Evolutionary conservation across 2,797 vertebrate species (phyloP).

Genomic region (Dicrostonyx torquatus): DNA sequence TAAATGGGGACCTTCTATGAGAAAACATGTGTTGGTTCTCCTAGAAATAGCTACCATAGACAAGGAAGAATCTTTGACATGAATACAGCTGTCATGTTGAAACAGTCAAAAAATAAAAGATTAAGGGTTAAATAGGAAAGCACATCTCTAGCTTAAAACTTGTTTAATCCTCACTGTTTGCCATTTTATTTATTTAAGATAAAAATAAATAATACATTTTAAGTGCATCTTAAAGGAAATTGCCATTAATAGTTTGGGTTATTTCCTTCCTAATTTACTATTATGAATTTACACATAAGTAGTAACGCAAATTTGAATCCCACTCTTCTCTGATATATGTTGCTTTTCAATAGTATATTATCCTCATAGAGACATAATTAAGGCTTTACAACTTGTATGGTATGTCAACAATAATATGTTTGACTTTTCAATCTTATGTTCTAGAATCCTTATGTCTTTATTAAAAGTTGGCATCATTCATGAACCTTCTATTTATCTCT

Average conservation of each 20-base stretch:
- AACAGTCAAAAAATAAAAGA: background rate
- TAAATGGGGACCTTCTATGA: background rate
- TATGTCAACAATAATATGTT: background rate
- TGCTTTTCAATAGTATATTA: background rate
- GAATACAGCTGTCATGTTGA: background rate
- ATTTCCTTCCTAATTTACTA: slow-evolving; percentile 29
- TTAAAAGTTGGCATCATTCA: background rate
- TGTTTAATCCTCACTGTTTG: background rate
- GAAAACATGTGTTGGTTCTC: background rate
- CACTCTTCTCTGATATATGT: background rate
- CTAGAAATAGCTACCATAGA: background rate
- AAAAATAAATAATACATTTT: background rate
- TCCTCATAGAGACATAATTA: background rate
- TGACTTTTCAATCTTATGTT: background rate
- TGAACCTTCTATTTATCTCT: background rate
- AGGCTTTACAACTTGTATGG: background rate
- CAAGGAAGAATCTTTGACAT: background rate
- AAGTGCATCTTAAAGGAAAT: background rate
- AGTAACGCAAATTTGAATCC: background rate
- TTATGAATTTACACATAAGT: background rate
- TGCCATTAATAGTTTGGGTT: background rate
- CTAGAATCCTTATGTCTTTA: background rate
- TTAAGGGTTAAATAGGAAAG: background rate
- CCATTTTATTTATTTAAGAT: slow-evolving; percentile 8
- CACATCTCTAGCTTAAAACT: background rate